Base-by-base conservation (phyloP, 2,888 invertebrate genomes). In the Bombyx huttoni region DNA sequence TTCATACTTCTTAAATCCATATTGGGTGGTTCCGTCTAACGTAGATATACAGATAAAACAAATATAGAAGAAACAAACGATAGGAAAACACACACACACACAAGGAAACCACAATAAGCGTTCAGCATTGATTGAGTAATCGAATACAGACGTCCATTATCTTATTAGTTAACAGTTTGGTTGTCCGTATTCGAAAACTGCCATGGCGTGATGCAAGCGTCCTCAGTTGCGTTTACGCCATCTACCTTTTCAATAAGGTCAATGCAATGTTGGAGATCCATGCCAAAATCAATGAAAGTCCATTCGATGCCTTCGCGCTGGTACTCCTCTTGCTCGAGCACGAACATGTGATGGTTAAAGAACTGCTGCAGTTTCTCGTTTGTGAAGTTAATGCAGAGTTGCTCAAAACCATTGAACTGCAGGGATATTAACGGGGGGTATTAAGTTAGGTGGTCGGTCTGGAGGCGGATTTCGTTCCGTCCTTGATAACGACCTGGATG, bases 301-400 rank as follows among this genome's bases (percentile, higher is more conserved):
- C 98, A 98, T 79, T 95, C 91, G 89, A 98, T 97, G 84, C 97
- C 97, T 89, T 98, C 97, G 73, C 91, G 92, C 84, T 95, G 94
- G 91, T 98, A 98, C 81, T 97, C 97, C 89, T 98, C 97, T 93
- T 98, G 97, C 89, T 98, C 97, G 78, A 98, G 91, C 67, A 98
- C 96, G 90, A 98, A 98, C 97, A 98, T 98, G 92, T 98, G 95
- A 85, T 98, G 97, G 91, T 98, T 98, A 94, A 98, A 98, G 93
- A 97, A 98, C 89, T 98, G 98, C 91, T 98, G 98, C 73, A 98
- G 92, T 90, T 97, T 96, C 91, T 98, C 97, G 89, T 98, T 98
- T 87, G 97, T 98, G 91, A 98, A 98, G 92, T 98, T 98, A 92
- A 98, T 98, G 91, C 97, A 98, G 83, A 98, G 92, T 91, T 98